Evolutionary conservation across 2,113 vertebrate genomes (phyloP).

Genomic region (Rhegmatorhina hoffmannsi): DNA sequence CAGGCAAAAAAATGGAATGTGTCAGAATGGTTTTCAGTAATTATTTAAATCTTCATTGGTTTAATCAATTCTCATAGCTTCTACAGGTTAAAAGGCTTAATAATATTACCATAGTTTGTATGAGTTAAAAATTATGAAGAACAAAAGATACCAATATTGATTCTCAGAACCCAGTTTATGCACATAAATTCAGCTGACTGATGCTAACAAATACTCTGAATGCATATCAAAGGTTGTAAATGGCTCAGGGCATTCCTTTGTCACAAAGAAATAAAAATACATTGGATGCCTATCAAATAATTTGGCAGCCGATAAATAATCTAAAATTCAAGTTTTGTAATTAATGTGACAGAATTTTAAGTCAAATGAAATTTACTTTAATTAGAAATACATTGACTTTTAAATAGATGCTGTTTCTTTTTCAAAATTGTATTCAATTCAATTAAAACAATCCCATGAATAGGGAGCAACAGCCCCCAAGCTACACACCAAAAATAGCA

Average conservation of each 20-base stretch:
- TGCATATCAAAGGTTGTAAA: conserved; percentile 20
- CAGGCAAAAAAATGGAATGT: background rate
- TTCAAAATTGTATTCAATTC: background rate
- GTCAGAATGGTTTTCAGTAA: background rate
- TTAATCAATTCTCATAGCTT: background rate
- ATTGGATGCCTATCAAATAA: background rate
- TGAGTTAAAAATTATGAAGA: background rate
- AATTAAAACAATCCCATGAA: background rate
- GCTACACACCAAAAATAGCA: background rate
- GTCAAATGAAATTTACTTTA: conserved; percentile 14
- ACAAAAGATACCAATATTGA: background rate
- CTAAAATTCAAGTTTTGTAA: conserved; percentile 32
- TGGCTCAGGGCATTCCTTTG: background rate
- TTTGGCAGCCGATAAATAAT: conserved; percentile 13
- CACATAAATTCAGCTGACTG: background rate
- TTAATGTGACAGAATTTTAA: conserved; percentile 8
- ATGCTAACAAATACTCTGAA: background rate
- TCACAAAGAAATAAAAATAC: conserved; percentile 28
- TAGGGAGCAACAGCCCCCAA: background rate
- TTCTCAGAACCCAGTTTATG: background rate
- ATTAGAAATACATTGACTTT: conserved; percentile 27
- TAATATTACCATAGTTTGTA: background rate
- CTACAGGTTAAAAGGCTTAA: background rate
- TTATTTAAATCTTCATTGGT: background rate
- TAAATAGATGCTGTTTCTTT: background rate